Base-by-base conservation (phyloP, 2,888 invertebrate species). In the Isoperla grammatica region DNA sequence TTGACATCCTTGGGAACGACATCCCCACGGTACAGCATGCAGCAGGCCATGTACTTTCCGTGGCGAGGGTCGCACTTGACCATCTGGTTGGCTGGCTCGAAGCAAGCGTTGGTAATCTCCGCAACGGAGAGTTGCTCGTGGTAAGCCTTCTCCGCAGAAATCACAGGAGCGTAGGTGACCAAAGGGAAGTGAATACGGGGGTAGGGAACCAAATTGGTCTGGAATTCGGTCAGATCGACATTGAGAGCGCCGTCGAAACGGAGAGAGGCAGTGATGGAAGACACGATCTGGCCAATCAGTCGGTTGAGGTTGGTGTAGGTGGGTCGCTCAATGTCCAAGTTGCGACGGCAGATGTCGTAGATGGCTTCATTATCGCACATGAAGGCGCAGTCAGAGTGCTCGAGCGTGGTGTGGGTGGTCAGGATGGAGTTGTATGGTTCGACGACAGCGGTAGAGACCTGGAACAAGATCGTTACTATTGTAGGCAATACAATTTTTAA, bases 351-450 rank as follows among this genome's bases (percentile, higher is more conserved):
- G 79, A 88, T n/a, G 89, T 96, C 85, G 76, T 94, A 91, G 73
- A 90, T 90, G 55, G 90, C 90, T 74, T 90, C 90, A 71, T 90
- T 90, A 77, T 90, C 90, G 64, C 90, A 92, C 95, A 95, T 95
- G 79, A 96, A 96, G 53, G 95, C 94, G 76, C 95, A 95, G 80
- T 95, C 95, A 0, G 93, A 93, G 76, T 95, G 95, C 76, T 95
- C 95, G 69, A 90, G 77, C 61, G 95, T 95, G 58, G 95, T 96
- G 79, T 96, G 96, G 62, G 96, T 96, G 71, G 95, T 95, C 71
- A 96, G 80, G 72, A 96, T 94, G 0, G 95, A 94, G 80, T 96
- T 96, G 86, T 96, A 96, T 22, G 96, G 96, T 75, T 96, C 96
- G 13, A 96, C 96, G 43, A 90, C 90, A 61, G 90, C 90, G 39